Evolutionary conservation across 2,888 invertebrate species (phyloP), one percentile per base, ranked within the genome.

Genomic region (Diachrysia chrysitis): DNA sequence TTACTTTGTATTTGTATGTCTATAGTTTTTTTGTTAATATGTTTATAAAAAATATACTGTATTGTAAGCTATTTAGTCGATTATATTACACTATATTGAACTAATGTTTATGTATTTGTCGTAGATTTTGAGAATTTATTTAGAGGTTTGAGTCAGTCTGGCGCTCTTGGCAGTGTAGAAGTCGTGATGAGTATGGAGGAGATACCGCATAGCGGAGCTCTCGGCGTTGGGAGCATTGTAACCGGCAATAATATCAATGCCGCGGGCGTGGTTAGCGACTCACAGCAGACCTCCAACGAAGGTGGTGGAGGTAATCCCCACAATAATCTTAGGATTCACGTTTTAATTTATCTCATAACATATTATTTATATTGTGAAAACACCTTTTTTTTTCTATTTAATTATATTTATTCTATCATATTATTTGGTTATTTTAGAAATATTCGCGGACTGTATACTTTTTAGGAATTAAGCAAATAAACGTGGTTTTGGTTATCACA

Each of bases 141-240:
- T 68, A 87, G 90, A 64, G 86, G 87, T 21, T 73, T 91, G 78
- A 85, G 85, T 65, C 90, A 89, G 67, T 74, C 81, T 12, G 87
- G 82, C 23, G 73, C 76, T 29, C 75, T 90, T 29, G 86, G 88
- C 25, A 89, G 88, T 7, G 88, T 92, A 4, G 93, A 92, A 71
- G 90, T 93, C 2, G 88, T 93, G 46, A 91, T 92, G 91, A 92
- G 90, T 61, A 90, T 92, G 91, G 93, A 92, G 63, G 92, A 92
- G 69, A 83, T 92, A n/a, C 84, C 88, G 9, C 84, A 83, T 14
- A 82, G 73, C 1, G 79, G 76, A 6, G 9, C 80, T 14, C 57
- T 83, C 35, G 83, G 78, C 60, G 66, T 81, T 17, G 77, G 76
- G 29, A 74, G 75, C 17, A 56, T 75, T n/a, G 55, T 67, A 16